Evolutionary conservation across 2,113 vertebrate genomes (phyloP).

Genomic region (Illadopsis cleaveri): DNA sequence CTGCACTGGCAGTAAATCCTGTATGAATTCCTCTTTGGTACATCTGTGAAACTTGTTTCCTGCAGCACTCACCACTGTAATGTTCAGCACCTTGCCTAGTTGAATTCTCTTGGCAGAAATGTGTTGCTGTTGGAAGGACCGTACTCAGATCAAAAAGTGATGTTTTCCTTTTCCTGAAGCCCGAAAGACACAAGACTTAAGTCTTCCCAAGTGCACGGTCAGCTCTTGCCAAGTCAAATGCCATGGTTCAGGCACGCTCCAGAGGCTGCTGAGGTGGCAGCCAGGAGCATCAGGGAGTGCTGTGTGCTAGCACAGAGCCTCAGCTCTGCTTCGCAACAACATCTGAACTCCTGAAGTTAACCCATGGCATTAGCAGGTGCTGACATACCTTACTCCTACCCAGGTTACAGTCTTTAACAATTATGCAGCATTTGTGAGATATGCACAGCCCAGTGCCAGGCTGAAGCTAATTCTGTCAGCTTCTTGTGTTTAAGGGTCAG

Average conservation of each 20-base stretch:
- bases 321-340: not conserved
- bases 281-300: not conserved
- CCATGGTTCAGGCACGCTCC: not conserved
- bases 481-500: not conserved
- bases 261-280: not conserved
- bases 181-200: not conserved
- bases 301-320: not conserved
- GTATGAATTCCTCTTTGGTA: not conserved
- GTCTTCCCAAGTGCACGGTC: not conserved
- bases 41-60: not conserved
- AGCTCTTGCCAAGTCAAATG: not conserved
- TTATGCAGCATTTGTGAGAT: not conserved
- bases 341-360: not conserved
- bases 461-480: not conserved
- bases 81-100: not conserved
- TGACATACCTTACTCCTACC: not conserved
- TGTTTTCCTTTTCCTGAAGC: not conserved
- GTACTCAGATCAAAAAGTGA: not conserved
- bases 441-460: not conserved
- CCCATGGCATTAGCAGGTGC: not conserved
- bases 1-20: not conserved
- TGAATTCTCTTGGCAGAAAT: not conserved
- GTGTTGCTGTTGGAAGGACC: not conserved
- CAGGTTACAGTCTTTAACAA: not conserved
- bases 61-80: not conserved